Evolutionary conservation across 2,113 vertebrate genomes (phyloP).

Genomic region (Oreochromis tanganicae): DNA sequence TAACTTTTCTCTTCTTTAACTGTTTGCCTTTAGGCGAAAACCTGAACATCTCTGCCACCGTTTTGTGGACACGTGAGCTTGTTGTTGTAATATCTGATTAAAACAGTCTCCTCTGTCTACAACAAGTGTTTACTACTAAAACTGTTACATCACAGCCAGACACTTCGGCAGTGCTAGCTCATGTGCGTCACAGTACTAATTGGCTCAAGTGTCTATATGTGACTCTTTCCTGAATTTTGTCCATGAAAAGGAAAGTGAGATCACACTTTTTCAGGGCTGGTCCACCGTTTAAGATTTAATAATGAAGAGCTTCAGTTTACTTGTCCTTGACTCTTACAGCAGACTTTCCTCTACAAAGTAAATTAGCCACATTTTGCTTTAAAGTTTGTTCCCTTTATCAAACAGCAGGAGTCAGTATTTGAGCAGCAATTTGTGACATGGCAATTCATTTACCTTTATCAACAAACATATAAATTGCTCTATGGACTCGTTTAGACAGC

Average conservation of each 20-base stretch:
- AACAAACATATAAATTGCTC: not conserved
- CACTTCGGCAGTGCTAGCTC: not conserved
- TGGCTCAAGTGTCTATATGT: conserved; percentile 34
- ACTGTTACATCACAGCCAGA: not conserved
- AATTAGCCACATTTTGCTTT: not conserved
- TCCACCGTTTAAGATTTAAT: not conserved
- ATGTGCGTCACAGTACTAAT: conserved; percentile 20
- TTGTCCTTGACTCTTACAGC: not conserved
- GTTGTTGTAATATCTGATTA: not conserved
- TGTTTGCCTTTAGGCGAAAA: not conserved
- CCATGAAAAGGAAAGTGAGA: not conserved
- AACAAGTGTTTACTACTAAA: not conserved
- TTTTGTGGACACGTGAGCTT: not conserved
- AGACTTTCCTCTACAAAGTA: not conserved
- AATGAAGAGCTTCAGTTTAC: not conserved
- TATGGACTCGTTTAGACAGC: not conserved
- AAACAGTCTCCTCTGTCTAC: not conserved
- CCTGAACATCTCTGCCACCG: not conserved
- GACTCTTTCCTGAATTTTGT: not conserved
- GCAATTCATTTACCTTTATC: not conserved
- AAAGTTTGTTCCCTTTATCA: not conserved
- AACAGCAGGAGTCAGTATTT: conserved; percentile 43
- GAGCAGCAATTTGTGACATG: not conserved
- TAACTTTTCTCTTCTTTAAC: not conserved
- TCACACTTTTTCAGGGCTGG: not conserved